A percentile compares a stretch with the other conserved stretches of the same genome.
These are phyloP conservation scores for Tetramorium parvispinum DNA, from an alignment of 1,140 invertebrate species.

Conservation along the genomic window DNA sequence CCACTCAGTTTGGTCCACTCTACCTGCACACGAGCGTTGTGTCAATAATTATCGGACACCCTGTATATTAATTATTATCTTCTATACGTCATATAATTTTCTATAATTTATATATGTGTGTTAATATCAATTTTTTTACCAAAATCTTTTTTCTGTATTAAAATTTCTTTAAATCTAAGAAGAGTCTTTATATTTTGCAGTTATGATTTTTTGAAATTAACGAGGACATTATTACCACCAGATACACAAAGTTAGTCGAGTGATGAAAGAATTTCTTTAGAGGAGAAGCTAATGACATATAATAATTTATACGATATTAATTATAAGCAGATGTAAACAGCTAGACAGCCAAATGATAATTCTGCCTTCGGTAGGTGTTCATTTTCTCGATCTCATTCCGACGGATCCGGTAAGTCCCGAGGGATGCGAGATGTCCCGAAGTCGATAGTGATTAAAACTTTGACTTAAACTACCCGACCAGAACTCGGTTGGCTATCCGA, in stretches of 20 bases:
- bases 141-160: not conserved
- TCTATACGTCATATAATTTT: not conserved
- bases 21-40: too few relatives aligned
- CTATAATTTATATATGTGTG: not conserved
- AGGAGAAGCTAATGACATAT: not conserved
- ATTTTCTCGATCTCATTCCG: constrained; percentile 73
- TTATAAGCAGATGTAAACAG: constrained; percentile 45
- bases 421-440: constrained; percentile 76
- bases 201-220: constrained; percentile 1
- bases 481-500: constrained; percentile 76
- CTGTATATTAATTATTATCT: not conserved
- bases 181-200: not conserved
- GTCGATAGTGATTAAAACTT: constrained; percentile 84
- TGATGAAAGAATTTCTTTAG: not conserved
- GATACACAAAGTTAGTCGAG: not conserved
- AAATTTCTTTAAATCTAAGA: constrained; percentile 21
- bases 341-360: constrained; percentile 63
- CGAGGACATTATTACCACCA: too few relatives aligned
- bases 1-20: too few relatives aligned
- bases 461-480: constrained; percentile 76
- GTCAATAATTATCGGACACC: too few relatives aligned
- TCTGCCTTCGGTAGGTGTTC: constrained; percentile 64
- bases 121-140: not conserved
- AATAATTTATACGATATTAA: constrained; percentile 27
- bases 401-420: constrained; percentile 71